Base-by-base conservation (phyloP, 2,113 vertebrate species). In the Orientallactaga bullata region DNA sequence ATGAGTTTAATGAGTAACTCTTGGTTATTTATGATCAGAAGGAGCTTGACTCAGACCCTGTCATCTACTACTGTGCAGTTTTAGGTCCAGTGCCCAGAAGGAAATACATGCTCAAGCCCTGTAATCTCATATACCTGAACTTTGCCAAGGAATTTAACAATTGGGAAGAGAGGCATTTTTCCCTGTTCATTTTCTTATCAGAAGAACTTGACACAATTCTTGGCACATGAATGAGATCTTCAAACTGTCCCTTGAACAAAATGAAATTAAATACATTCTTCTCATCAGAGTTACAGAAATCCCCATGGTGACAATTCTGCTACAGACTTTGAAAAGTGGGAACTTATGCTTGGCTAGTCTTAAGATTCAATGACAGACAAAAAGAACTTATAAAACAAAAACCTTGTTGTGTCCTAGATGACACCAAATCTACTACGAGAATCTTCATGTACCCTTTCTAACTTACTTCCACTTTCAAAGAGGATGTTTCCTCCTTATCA, bases 11-110 rank as follows among this genome's bases (percentile, higher is more conserved):
- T 47, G 42, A 47, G 42, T 47, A 6, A 79, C 39, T 69, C 21
- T 90, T 80, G 32, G 51, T 83, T 88, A 84, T 26, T 61, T 85
- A 24, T 68, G 32, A 68, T 86, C 32, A 74, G 81, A 80, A 89
- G 61, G 47, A 93, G 78, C 26, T 72, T 88, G 21, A 91, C 15
- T 76, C 58, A 24, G 35, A 61, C 9, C n/a, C 8, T 2, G 16
- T 61, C 37, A 80, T 23, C 37, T 79, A 26, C 21, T 84, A 23
- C 18, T 8, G 37, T 30, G 17, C 6, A 63, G 37, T 85, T 78
- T 68, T 85, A 91, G 23, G 24, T 63, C 16, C 26, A 69, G 10
- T 63, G 13, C 26, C 3, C 58, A 47, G 80, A 71, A 91, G 20
- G 23, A 81, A 76, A 37, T 39, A 63, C 60, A 85, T 5, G 0